Evolutionary conservation across 2,113 vertebrate species (phyloP), one percentile per base, ranked within the genome.

Genomic region (Cariama cristata): DNA sequence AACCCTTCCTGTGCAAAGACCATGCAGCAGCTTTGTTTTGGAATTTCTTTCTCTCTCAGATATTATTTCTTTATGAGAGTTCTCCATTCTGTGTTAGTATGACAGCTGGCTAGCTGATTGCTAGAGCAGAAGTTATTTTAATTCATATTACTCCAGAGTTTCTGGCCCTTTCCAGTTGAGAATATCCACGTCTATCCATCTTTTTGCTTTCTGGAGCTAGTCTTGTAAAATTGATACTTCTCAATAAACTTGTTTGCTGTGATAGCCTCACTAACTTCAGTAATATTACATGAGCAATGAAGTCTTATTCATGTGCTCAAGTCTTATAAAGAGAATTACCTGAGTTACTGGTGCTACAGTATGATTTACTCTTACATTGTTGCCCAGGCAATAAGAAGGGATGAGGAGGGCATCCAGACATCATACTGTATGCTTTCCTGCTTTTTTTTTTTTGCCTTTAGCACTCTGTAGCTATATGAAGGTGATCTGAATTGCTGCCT

Each of bases 351-450:
- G 23, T 71, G 35, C 44, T 47, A 21, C 32, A 21, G 7, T 6
- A 14, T 75, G 21, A 38, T 81, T 63, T 67, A 30, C 10, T 47
- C 8, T 55, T 60, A 69, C 15, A 19, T 4, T 44, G 23, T 16
- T 72, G 20, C 22, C 79, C 8, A 30, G 42, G 21, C 3, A 86
- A 30, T 33, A 77, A 73, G 32, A 71, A 81, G 19, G 45, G 8
- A 63, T 44, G 24, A 87, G 26, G 12, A 56, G 16, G 14, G 3
- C 24, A 79, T 44, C 18, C 53, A 68, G 59, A 60, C 19, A 63
- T 47, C 18, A 2, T 33, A 55, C 1, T 52, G 11, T 68, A 64
- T 2, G 2, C 2, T 35, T 83, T 11, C 3, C 2, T 16, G 6
- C 19, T 74, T 58, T 53, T 11, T 19, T 1, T 32, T 55, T 67